Base-by-base conservation (phyloP, 2,797 vertebrate genomes). In the Sitta carolinensis region DNA sequence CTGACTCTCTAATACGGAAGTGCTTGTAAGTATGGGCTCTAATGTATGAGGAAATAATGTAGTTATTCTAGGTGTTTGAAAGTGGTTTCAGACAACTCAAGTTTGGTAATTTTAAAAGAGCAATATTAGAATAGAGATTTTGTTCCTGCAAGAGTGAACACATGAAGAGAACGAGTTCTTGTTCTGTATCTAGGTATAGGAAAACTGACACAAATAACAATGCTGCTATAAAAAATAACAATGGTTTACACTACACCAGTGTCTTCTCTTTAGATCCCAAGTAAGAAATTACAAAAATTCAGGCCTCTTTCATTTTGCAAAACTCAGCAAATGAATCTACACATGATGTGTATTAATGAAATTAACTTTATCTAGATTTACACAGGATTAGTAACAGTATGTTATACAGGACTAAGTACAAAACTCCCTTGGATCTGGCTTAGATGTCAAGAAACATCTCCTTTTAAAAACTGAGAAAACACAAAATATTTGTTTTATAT, bases 191-290 rank as follows among this genome's bases (percentile, higher is more conserved):
- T 36, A 55, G 3, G 5, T 45, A 45, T 81, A 64, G 63, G 20
- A 78, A 88, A 78, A 54, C 13, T 51, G 57, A 47, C 7, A 12
- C 32, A 77, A 79, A n/a, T 47, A 45, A 32, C 21, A 47, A 16
- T 58, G 7, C 1, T 62, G 15, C 3, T 34, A 2, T n/a, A 40
- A 63, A 45, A 86, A 77, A 13, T 5, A 59, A 9, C 5, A 75
- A 5, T 57, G 16, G 10, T 62, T 89, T 52, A 59, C 4, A 11
- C 7, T 59, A 17, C 1, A 3, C 2, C 4, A 27, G 16, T 1
- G 30, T 59, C 75, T 84, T 63, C 6, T 32, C 10, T 48, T 63
- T 52, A 36, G 27, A 36, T 61, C 15, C 2, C n/a, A 48, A 21
- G 13, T 34, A 59, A 66, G 10, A 84, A 67, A 6, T 19, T 48